Percentiles rank a stretch among this genome's conserved stretches.
These are phyloP conservation scores for Diachasmimorpha longicaudata DNA, from an alignment of 1,140 invertebrate genomes.

Conservation along the genomic window DNA sequence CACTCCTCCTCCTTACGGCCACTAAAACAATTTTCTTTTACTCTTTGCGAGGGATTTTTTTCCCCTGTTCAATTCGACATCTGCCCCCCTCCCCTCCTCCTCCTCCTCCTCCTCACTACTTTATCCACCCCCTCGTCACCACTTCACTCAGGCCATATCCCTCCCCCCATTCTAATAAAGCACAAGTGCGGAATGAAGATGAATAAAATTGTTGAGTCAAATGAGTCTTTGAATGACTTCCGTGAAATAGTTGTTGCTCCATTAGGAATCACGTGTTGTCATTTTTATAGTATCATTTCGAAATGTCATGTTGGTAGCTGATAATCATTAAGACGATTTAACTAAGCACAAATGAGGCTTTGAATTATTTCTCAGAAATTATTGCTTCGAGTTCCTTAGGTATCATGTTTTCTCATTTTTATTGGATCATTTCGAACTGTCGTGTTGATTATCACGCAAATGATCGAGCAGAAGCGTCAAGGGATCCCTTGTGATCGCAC, in stretches of 20 bases:
- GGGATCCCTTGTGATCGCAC: constrained; percentile 4
- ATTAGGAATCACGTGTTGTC: not conserved
- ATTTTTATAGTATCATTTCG: not conserved
- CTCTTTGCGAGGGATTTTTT: not conserved
- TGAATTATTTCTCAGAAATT: not conserved
- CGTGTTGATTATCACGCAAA: constrained; percentile 27
- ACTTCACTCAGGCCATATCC: too few relatives aligned
- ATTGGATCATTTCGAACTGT: too few relatives aligned
- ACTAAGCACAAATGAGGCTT: not conserved
- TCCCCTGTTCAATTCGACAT: constrained; percentile 20
- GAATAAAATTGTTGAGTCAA: constrained; percentile 53
- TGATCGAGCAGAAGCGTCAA: constrained; percentile 26
- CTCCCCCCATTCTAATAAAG: constrained; percentile 47
- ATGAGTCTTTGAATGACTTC: not conserved
- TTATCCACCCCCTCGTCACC: too few relatives aligned
- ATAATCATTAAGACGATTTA: not conserved
- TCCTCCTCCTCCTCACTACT: not conserved
- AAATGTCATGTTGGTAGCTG: not conserved
- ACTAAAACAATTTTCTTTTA: constrained; percentile 13
- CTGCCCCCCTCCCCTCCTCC: not conserved
- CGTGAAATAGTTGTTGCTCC: not conserved
- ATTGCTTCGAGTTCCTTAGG: not conserved
- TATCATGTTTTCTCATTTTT: not conserved
- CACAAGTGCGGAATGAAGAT: constrained; percentile 38
- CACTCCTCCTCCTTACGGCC: constrained; percentile 16